phyloP scores from a whole-genome alignment of 2,888 invertebrate species.

The Pyrocoelia pectoralis region DNA sequence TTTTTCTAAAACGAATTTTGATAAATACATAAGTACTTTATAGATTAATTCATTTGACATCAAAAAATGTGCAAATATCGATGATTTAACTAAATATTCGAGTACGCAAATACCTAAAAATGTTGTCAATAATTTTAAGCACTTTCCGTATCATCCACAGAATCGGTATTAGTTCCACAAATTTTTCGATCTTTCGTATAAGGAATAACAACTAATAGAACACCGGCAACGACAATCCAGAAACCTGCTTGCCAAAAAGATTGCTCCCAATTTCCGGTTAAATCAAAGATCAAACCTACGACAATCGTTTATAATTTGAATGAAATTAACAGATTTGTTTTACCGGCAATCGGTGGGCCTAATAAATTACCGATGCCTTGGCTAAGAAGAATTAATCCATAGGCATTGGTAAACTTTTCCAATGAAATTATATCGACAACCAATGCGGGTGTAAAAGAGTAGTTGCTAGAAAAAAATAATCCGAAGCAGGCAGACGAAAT shows the following conservation, averaged over 20 bases:
- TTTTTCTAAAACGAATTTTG: too few relatives aligned
- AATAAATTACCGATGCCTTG: slow-evolving; percentile 93
- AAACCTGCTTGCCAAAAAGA: slow-evolving; percentile 83
- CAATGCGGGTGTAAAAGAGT: slow-evolving; percentile 90
- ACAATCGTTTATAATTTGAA: slow-evolving; percentile 33
- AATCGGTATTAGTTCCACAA: slow-evolving; percentile 21
- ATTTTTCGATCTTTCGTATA: slow-evolving; percentile 70
- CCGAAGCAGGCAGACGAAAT: slow-evolving; percentile 74
- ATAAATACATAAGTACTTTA: too few relatives aligned
- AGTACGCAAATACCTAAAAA: too few relatives aligned
- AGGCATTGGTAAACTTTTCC: slow-evolving; percentile 91
- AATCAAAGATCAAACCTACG: slow-evolving; percentile 68
- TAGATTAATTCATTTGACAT: too few relatives aligned
- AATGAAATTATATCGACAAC: slow-evolving; percentile 87
- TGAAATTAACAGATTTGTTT: slow-evolving; percentile 8
- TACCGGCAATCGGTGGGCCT: slow-evolving; percentile 92
- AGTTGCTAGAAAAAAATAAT: slow-evolving; percentile 89
- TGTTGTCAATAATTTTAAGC: too few relatives aligned
- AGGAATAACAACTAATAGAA: slow-evolving; percentile 72
- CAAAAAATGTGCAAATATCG: too few relatives aligned
- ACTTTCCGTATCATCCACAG: slow-evolving; percentile 5
- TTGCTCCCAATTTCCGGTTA: slow-evolving; percentile 76
- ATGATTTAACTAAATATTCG: too few relatives aligned
- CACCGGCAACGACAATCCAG: slow-evolving; percentile 82
- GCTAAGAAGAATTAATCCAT: slow-evolving; percentile 86